These are phyloP conservation scores for Diachasma alloeum DNA, from an alignment of 1,140 invertebrate genomes.

Conservation along the genomic window DNA sequence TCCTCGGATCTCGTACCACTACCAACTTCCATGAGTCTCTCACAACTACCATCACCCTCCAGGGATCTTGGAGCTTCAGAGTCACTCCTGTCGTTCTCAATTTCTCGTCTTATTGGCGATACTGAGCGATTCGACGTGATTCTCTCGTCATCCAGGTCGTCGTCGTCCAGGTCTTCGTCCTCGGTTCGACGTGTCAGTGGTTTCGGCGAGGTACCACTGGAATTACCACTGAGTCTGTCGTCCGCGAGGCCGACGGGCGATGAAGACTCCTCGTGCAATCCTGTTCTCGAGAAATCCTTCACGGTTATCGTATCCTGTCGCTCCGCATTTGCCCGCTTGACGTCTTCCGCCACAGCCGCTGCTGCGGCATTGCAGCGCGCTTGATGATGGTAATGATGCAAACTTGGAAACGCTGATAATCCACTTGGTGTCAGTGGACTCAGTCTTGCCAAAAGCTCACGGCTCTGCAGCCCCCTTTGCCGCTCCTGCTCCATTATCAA, in stretches of 20 bases:
- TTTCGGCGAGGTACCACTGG: slow-evolving; percentile 21
- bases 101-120: slow-evolving; percentile 52
- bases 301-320: slow-evolving; percentile 54
- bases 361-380: slow-evolving; percentile 6
- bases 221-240: slow-evolving; percentile 21
- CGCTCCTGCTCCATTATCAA: slow-evolving; percentile 52
- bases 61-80: slow-evolving; percentile 58
- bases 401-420: slow-evolving; percentile 29
- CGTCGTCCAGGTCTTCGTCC: slow-evolving; percentile 12
- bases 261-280: slow-evolving; percentile 50
- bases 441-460: slow-evolving; percentile 53
- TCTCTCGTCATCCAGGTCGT: slow-evolving; percentile 42
- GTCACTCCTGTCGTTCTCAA: slow-evolving; percentile 56
- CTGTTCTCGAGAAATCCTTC: slow-evolving; percentile 55
- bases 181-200: slow-evolving; percentile 10
- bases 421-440: slow-evolving; percentile 47
- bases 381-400: slow-evolving; percentile 30
- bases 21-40: slow-evolving; percentile 52
- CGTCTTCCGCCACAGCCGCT: not conserved
- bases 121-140: slow-evolving; percentile 47
- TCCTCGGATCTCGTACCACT: slow-evolving; percentile 59
- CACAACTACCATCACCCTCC: slow-evolving; percentile 51
- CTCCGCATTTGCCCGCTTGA: not conserved
- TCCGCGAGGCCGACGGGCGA: slow-evolving; percentile 44
- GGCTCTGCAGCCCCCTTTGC: slow-evolving; percentile 48